These are phyloP conservation scores for Chymomyza amoena DNA, from an alignment of 2,888 invertebrate species.

Conservation along the genomic window DNA sequence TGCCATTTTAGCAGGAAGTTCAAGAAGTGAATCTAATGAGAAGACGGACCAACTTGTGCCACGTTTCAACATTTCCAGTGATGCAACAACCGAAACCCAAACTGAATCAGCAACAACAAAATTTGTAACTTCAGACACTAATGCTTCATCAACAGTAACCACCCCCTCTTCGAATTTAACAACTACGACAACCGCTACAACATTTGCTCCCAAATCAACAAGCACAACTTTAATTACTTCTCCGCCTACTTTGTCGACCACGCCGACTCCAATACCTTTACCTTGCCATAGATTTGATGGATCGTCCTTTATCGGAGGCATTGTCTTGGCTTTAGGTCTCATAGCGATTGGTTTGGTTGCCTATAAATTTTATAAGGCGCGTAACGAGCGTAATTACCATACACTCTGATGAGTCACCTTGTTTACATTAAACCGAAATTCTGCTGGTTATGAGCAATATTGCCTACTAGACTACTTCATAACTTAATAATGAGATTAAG, in stretches of 20 bases:
- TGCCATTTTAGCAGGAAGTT: neutral
- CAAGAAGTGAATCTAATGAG: neutral
- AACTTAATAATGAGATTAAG: neutral
- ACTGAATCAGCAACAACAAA: neutral
- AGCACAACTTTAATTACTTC: constrained; percentile 46
- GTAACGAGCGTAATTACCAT: constrained; percentile 91
- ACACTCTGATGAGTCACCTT: constrained; percentile 85
- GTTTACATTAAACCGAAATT: neutral
- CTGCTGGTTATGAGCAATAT: neutral
- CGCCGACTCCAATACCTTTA: constrained; percentile 70
- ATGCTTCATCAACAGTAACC: neutral
- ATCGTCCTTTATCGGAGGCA: constrained; percentile 90
- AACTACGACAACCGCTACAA: constrained; percentile 28
- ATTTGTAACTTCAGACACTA: neutral
- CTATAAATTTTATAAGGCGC: constrained; percentile 92
- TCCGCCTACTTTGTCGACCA: constrained; percentile 58
- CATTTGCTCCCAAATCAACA: constrained; percentile 31
- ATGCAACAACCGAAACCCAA: neutral
- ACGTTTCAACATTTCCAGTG: neutral
- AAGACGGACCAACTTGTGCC: neutral
- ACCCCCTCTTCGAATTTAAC: constrained; percentile 16
- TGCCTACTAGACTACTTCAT: too few relatives aligned
- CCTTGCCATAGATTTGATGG: constrained; percentile 83
- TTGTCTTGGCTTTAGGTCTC: constrained; percentile 88
- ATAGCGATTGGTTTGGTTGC: constrained; percentile 90